These are phyloP conservation scores for Rhadinocentrus ornatus DNA, from an alignment of 2,797 vertebrate species.

Conservation along the genomic window DNA sequence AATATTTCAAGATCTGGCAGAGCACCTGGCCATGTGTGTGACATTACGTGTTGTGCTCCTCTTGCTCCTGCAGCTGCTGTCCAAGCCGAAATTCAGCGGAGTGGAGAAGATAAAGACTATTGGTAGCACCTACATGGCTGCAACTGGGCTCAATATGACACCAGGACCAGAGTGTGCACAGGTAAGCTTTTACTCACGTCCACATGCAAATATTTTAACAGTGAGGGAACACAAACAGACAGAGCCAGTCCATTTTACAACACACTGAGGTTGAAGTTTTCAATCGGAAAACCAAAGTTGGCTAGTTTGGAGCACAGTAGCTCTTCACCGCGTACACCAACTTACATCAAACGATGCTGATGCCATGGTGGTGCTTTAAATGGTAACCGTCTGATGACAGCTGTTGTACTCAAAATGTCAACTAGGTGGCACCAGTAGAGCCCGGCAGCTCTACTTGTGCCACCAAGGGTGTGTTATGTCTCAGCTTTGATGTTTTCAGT, in stretches of 20 bases:
- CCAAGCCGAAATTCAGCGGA: constrained; percentile 96
- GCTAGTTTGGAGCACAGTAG: too few relatives aligned
- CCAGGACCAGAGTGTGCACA: constrained; percentile 91
- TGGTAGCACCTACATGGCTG: constrained; percentile 98
- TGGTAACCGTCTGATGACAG: background rate
- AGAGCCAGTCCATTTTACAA: background rate
- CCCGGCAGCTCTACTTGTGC: background rate
- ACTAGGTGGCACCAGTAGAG: background rate
- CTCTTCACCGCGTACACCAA: background rate
- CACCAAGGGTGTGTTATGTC: background rate
- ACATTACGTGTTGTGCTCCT: background rate
- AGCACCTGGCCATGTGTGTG: background rate
- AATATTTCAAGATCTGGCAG: background rate
- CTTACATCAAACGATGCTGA: background rate
- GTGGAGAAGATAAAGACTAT: constrained; percentile 99
- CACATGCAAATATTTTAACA: background rate
- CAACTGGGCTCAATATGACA: constrained; percentile 91
- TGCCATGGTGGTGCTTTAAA: background rate
- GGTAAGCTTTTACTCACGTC: constrained; percentile 71
- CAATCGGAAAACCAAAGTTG: background rate
- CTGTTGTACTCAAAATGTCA: background rate
- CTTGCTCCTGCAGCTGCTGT: constrained; percentile 85
- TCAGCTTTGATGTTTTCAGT: background rate
- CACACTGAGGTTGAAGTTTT: background rate
- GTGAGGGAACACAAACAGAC: background rate